phyloP scores from a whole-genome alignment of 2,888 invertebrate genomes.

The Brassicogethes aeneus region DNA sequence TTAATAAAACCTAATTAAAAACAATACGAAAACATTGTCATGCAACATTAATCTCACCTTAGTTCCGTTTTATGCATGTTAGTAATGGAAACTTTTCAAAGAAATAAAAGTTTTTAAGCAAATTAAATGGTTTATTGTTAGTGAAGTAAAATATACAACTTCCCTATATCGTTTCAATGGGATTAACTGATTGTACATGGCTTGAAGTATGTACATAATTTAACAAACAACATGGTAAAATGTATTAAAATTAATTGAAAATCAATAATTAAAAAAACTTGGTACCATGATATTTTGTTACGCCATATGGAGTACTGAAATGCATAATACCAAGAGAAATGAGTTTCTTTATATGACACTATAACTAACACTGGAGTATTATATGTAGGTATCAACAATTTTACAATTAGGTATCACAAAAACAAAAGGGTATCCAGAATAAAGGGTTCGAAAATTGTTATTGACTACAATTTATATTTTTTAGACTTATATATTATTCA shows the following conservation, averaged over 20 bases:
- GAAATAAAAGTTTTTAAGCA: constrained; percentile 21
- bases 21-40: constrained; percentile 5
- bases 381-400: constrained; percentile 24
- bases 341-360: too few relatives aligned
- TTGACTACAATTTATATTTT: constrained; percentile 25
- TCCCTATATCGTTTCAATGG: constrained; percentile 2
- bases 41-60: constrained; percentile 21
- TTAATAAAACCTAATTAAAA: too few relatives aligned
- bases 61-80: not conserved
- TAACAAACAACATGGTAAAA: not conserved
- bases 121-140: constrained; percentile 35
- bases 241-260: constrained; percentile 14
- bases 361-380: constrained; percentile 24
- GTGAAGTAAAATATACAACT: constrained; percentile 21
- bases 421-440: constrained; percentile 11
- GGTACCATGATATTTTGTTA: too few relatives aligned
- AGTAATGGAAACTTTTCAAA: not conserved
- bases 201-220: not conserved
- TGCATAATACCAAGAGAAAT: too few relatives aligned
- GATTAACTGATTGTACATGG: not conserved
- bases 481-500: not conserved
- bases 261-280: too few relatives aligned
- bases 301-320: too few relatives aligned
- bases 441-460: constrained; percentile 17
- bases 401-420: constrained; percentile 26